Percentiles rank a stretch among this genome's conserved stretches.
phyloP scores from a whole-genome alignment of 2,113 vertebrate species.

The Rynchops niger region DNA sequence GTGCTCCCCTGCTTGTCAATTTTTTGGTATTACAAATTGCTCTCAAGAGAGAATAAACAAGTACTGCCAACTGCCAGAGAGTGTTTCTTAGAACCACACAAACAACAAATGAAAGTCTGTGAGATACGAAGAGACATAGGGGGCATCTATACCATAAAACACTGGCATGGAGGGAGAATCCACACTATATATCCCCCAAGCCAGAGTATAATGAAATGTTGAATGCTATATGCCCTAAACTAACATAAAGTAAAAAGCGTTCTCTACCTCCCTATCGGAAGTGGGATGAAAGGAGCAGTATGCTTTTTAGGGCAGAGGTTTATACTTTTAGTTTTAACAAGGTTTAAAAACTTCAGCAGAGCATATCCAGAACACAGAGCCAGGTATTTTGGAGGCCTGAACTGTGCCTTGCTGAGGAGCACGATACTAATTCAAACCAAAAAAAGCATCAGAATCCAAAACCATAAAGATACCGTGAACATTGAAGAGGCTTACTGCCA shows the following conservation, averaged over 20 bases:
- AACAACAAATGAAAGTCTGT: not conserved
- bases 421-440: not conserved
- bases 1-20: not conserved
- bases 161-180: not conserved
- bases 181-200: not conserved
- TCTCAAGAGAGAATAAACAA: constrained; percentile 4
- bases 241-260: not conserved
- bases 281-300: not conserved
- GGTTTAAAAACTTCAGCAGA: not conserved
- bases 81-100: not conserved
- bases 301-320: not conserved
- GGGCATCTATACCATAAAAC: not conserved
- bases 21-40: not conserved
- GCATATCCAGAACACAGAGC: not conserved
- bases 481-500: not conserved
- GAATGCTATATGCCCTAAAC: not conserved
- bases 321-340: not conserved
- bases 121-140: not conserved
- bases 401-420: not conserved
- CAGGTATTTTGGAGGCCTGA: not conserved
- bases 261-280: not conserved
- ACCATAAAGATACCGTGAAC: not conserved
- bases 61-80: not conserved
- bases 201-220: not conserved
- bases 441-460: not conserved